Base-by-base conservation (phyloP, 2,113 vertebrate species). In the Tauraco erythrolophus region DNA sequence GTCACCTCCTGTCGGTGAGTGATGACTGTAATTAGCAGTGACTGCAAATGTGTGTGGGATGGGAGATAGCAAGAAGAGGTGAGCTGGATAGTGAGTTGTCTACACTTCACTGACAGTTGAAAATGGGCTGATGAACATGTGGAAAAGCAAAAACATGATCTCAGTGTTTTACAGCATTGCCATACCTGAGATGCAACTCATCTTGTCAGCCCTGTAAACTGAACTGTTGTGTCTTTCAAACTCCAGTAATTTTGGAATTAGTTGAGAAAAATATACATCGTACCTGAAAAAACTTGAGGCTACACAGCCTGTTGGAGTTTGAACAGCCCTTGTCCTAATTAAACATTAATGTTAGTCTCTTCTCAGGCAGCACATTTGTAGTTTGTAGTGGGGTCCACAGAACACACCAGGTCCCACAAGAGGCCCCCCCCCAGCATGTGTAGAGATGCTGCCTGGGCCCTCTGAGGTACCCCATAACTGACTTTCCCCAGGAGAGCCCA, bases 81-180 rank as follows among this genome's bases (percentile, higher is more conserved):
- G 64, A 87, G 64, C 81, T 91, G 53, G 45, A n/a, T 0, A 2
- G 17, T 70, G 45, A 58, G 51, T n/a, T 58, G 92, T 54, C 74
- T 79, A 17, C 24, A 9, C 43, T 75, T 70, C 51, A 11, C 61
- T 66, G 48, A 48, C 30, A 39, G 30, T 28, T 51, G 57, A 37
- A 56, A 68, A 78, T 8, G 12, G 14, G 48, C 14, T 39, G 65
- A 33, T 41, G 72, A 65, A 56, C 5, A 2, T 0, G 21, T 53
- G 64, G 31, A 60, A 56, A 86, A 80, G 56, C 35, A 60, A 87
- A 93, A 57, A 1, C 0, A 0, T 0, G 0, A 23, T 50, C 22
- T 81, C 22, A 6, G 24, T 35, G 9, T 41, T 80, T 74, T 64
- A 58, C 25, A 58, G 69, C 64, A 16, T 10, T 91, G 35, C 50